phyloP scores from a whole-genome alignment of 2,113 vertebrate genomes.

The Zosterops pallidus region DNA sequence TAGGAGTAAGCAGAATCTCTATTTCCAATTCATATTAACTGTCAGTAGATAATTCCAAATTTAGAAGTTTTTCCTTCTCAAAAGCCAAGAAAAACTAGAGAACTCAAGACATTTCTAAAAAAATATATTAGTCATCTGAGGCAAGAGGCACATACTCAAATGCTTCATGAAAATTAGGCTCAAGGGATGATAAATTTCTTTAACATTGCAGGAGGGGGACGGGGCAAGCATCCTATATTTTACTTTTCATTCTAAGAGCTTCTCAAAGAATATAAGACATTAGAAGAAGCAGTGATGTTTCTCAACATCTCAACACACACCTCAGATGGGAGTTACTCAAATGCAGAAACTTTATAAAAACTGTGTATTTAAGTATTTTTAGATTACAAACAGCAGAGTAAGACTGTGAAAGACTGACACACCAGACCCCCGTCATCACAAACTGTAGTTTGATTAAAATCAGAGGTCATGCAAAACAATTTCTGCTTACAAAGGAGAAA shows the following conservation, averaged over 20 bases:
- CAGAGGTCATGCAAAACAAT: background rate
- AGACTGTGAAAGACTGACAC: background rate
- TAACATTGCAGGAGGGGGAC: background rate
- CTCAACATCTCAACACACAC: background rate
- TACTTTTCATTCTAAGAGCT: background rate
- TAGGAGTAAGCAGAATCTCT: background rate
- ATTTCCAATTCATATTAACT: background rate
- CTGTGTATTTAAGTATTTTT: background rate
- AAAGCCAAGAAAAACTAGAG: background rate
- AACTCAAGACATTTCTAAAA: background rate
- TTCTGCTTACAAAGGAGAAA: background rate
- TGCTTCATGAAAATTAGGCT: background rate
- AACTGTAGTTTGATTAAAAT: background rate
- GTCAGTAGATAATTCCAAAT: background rate
- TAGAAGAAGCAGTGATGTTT: background rate
- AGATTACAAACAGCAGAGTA: background rate
- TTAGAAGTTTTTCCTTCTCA: background rate
- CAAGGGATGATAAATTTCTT: background rate
- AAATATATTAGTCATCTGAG: background rate
- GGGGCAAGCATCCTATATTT: background rate
- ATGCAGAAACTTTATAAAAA: background rate
- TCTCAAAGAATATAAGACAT: background rate
- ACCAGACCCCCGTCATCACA: background rate
- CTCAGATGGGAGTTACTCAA: background rate
- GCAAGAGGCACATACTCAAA: background rate